Conservation (phyloP, 2,113 vertebrate species). For the Cheilinus undulatus region DNA sequence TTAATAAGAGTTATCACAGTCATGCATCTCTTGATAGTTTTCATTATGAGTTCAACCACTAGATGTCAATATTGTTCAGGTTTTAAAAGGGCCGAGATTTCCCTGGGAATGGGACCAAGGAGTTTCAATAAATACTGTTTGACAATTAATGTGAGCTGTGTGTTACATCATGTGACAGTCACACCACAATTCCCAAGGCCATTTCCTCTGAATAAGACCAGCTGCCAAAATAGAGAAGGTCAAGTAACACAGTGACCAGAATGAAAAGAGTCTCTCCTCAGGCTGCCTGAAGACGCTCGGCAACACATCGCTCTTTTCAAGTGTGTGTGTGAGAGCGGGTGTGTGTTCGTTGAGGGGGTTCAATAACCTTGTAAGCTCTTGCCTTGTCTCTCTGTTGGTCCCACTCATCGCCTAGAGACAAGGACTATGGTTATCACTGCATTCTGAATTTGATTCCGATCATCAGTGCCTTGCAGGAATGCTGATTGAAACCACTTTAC, state of each 20-base stretch:
- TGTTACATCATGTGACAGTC: slow-evolving; percentile 21
- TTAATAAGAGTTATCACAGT: not conserved
- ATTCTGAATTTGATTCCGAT: slow-evolving; percentile 32
- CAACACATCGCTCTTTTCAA: slow-evolving; percentile 22
- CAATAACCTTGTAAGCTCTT: slow-evolving; percentile 35
- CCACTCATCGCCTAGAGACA: slow-evolving; percentile 20
- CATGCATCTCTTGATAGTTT: slow-evolving; percentile 3
- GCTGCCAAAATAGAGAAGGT: slow-evolving; percentile 63
- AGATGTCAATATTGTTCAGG: slow-evolving; percentile 64
- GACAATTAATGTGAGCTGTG: slow-evolving; percentile 22
- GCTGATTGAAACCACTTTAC: slow-evolving; percentile 43
- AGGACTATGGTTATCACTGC: slow-evolving; percentile 25
- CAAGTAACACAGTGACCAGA: slow-evolving; percentile 51
- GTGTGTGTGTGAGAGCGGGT: slow-evolving; percentile 7
- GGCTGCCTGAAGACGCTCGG: slow-evolving; percentile 26
- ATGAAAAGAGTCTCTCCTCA: slow-evolving; percentile 46
- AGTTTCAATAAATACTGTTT: slow-evolving; percentile 28
- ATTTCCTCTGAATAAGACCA: slow-evolving; percentile 35
- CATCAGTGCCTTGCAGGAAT: slow-evolving; percentile 29
- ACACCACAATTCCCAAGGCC: slow-evolving; percentile 54
- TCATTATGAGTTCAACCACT: slow-evolving; percentile 43
- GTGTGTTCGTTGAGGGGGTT: slow-evolving; percentile 1
- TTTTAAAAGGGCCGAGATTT: slow-evolving; percentile 29
- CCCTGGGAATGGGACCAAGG: not conserved
- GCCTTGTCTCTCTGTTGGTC: slow-evolving; percentile 13